phyloP scores from a whole-genome alignment of 2,888 invertebrate species.

The Cephus spinipes region DNA sequence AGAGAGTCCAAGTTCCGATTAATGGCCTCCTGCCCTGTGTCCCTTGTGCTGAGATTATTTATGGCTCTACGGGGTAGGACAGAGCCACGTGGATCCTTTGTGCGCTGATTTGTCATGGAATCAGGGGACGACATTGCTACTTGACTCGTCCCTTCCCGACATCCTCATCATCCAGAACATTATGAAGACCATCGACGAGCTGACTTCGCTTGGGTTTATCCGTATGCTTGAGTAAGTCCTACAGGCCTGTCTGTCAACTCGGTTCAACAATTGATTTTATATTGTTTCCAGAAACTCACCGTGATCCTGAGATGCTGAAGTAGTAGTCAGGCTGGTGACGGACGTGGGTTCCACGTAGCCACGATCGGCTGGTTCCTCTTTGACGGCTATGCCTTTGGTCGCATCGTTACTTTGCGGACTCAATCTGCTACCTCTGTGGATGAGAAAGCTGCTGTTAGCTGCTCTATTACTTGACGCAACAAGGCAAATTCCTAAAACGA shows the following conservation, averaged over 20 bases:
- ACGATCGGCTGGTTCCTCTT: slow-evolving; percentile 55
- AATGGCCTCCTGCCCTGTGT: slow-evolving; percentile 35
- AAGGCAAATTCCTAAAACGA: neutral
- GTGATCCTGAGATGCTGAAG: slow-evolving; percentile 41
- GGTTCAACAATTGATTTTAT: neutral
- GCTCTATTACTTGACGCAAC: neutral
- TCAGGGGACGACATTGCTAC: slow-evolving; percentile 22
- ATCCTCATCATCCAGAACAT: neutral
- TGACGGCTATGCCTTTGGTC: slow-evolving; percentile 50
- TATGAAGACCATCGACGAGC: neutral
- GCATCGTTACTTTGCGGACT: slow-evolving; percentile 38
- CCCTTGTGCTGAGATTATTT: slow-evolving; percentile 38
- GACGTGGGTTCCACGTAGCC: slow-evolving; percentile 50
- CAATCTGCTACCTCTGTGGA: slow-evolving; percentile 34
- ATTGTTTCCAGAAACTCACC: slow-evolving; percentile 35
- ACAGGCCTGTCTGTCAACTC: neutral
- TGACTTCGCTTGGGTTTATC: neutral
- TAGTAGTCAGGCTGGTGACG: slow-evolving; percentile 38
- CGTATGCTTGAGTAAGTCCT: neutral
- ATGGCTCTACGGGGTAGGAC: slow-evolving; percentile 38
- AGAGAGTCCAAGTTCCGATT: slow-evolving; percentile 36
- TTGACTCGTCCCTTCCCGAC: neutral
- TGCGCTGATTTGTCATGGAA: slow-evolving; percentile 54
- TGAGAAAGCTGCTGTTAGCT: neutral
- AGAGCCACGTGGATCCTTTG: slow-evolving; percentile 46